Evolutionary conservation across 1,140 invertebrate genomes (phyloP).

Genomic region (Drosophila pruinosa): DNA sequence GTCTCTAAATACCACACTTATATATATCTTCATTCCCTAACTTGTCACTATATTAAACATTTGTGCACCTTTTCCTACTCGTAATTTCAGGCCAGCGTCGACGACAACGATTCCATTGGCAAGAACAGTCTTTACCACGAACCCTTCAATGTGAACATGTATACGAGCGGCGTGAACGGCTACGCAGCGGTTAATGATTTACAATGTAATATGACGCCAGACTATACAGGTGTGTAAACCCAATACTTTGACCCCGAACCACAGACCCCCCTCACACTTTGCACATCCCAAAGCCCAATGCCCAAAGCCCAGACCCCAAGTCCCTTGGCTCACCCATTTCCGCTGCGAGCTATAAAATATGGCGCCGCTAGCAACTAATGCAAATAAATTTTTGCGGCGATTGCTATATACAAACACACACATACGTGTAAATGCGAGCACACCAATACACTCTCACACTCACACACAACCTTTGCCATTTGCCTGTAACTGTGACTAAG

Average conservation of each 20-base stretch:
- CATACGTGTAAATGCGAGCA: conserved; percentile 17
- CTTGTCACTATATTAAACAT: conserved; percentile 41
- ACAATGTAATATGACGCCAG: conserved; percentile 83
- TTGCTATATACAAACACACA: conserved; percentile 34
- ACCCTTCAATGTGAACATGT: conserved; percentile 83
- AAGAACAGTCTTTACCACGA: conserved; percentile 84
- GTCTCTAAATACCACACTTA: conserved; percentile 1
- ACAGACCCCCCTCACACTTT: conserved; percentile 7
- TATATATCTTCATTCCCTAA: conserved; percentile 5
- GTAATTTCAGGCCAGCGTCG: conserved; percentile 68
- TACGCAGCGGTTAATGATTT: conserved; percentile 83
- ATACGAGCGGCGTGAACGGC: conserved; percentile 82
- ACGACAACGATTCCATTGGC: conserved; percentile 83
- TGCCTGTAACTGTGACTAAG: conserved; percentile 47
- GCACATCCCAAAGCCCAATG: background rate
- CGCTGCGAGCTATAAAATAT: conserved; percentile 66
- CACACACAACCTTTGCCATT: conserved; percentile 16
- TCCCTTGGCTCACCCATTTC: conserved; percentile 47
- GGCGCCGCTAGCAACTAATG: conserved; percentile 67
- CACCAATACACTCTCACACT: background rate
- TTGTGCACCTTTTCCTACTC: background rate
- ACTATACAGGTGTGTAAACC: conserved; percentile 83
- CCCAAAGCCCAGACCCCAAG: conserved; percentile 8
- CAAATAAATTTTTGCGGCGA: conserved; percentile 72
- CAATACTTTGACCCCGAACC: conserved; percentile 1